These are phyloP conservation scores for Tokudaia muenninki DNA, from an alignment of 2,797 vertebrate species.

Conservation along the genomic window DNA sequence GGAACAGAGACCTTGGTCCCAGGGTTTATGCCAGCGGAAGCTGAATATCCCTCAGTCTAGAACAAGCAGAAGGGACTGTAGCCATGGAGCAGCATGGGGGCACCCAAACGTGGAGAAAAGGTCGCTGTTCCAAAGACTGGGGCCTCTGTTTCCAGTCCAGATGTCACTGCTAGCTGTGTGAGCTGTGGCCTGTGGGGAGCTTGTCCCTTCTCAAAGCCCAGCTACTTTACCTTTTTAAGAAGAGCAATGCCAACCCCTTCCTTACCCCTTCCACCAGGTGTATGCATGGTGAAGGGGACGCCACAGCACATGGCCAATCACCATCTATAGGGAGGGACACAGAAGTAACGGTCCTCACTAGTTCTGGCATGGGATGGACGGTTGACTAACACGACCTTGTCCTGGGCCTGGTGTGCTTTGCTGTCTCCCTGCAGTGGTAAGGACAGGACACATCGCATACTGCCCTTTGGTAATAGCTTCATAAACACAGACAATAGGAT, in stretches of 20 bases:
- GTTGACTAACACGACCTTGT: background rate
- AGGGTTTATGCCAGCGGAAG: background rate
- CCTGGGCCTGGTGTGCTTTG: background rate
- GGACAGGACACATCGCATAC: background rate
- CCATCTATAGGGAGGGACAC: background rate
- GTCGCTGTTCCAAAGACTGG: background rate
- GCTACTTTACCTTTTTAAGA: background rate
- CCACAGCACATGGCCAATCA: background rate
- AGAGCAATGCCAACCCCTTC: background rate
- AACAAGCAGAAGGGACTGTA: background rate
- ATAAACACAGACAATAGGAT: background rate
- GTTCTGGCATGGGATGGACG: background rate
- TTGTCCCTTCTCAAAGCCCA: background rate
- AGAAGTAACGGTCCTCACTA: background rate
- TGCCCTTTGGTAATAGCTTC: background rate
- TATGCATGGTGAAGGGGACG: background rate
- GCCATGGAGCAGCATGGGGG: background rate
- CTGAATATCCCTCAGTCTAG: background rate
- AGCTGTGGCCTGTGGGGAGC: background rate
- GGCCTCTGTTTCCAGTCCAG: background rate
- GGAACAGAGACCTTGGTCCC: background rate
- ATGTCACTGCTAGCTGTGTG: background rate
- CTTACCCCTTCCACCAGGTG: too few relatives aligned
- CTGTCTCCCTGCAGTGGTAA: background rate
- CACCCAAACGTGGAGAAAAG: accelerated